Evolutionary conservation across 2,888 invertebrate genomes (phyloP).

Genomic region (Gortyna flavago): DNA sequence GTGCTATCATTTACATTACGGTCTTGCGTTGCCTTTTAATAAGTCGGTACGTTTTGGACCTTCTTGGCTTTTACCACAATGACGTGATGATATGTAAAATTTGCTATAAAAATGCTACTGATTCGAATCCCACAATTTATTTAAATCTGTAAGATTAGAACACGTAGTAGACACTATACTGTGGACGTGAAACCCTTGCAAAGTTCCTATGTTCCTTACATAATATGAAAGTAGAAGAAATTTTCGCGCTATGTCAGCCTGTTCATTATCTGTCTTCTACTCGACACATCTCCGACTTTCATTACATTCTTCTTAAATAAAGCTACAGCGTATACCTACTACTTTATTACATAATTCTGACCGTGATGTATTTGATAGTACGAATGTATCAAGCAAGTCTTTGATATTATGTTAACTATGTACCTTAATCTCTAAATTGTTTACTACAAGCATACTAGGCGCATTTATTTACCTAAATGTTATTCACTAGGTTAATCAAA

Average conservation of each 20-base stretch:
- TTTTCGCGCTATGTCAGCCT: neutral
- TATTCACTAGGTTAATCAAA: conserved; percentile 54
- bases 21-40: neutral
- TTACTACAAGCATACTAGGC: conserved; percentile 38
- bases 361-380: conserved; percentile 29
- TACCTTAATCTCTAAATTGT: conserved; percentile 53
- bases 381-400: conserved; percentile 12
- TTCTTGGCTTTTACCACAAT: too few species aligned
- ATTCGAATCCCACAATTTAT: conserved; percentile 4
- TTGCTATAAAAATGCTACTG: neutral
- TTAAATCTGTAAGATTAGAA: neutral
- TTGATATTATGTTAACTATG: conserved; percentile 48
- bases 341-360: neutral
- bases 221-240: neutral
- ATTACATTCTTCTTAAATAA: too few species aligned
- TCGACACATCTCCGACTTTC: neutral
- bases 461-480: conserved; percentile 51
- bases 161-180: neutral
- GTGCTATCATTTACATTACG: conserved; percentile 35
- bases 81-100: neutral
- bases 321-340: too few species aligned
- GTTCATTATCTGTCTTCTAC: neutral
- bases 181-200: too few species aligned
- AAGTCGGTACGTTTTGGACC: neutral
- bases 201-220: neutral